Evolutionary conservation across 1,140 invertebrate species (phyloP).

Genomic region (Hormaphis cornu): DNA sequence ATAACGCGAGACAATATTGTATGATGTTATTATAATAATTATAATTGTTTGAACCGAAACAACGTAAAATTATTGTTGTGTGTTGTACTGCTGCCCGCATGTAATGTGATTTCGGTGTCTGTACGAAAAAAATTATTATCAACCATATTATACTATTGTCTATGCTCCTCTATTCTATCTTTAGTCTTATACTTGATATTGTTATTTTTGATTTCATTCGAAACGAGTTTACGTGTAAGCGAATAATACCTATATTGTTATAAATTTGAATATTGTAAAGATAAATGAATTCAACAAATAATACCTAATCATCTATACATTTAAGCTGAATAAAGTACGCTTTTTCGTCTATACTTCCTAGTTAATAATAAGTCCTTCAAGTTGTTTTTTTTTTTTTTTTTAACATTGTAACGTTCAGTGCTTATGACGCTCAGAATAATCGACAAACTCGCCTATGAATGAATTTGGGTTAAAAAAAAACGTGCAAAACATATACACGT

Average conservation of each 20-base stretch:
- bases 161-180: conserved; percentile 24
- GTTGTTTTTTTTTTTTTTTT: not conserved
- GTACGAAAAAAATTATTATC: conserved; percentile 17
- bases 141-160: conserved; percentile 10
- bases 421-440: not conserved
- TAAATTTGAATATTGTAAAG: conserved; percentile 15
- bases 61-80: not conserved
- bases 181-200: conserved; percentile 20
- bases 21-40: no score
- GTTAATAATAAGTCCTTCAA: conserved; percentile 4
- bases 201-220: conserved; percentile 19
- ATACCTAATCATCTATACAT: conserved; percentile 22
- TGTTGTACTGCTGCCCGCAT: conserved; percentile 24
- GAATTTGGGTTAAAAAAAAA: no score
- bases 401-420: not conserved
- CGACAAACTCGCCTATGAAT: no score
- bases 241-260: conserved; percentile 9
- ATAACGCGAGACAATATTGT: conserved; percentile 23
- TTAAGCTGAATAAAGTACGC: conserved; percentile 26
- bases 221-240: conserved; percentile 7
- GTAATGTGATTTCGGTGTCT: conserved; percentile 3
- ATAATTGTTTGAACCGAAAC: conserved; percentile 16
- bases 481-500: no score
- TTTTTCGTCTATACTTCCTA: conserved; percentile 20
- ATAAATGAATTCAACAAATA: conserved; percentile 26